These are phyloP conservation scores for Mallateleia sp. DNA, from an alignment of 2,888 invertebrate species.

Conservation along the genomic window DNA sequence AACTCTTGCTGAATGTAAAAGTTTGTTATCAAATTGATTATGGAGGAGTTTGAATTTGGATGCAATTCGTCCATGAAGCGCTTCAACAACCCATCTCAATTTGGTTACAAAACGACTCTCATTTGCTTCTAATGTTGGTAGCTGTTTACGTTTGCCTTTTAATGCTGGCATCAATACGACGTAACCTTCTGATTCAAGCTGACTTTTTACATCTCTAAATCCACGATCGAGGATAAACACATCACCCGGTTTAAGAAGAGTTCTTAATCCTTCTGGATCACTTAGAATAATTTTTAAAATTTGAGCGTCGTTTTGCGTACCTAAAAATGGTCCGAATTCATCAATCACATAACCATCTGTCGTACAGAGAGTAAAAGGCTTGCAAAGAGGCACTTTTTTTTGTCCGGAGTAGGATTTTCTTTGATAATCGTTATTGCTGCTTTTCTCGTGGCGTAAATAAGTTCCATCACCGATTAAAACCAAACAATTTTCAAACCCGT, in stretches of 20 bases:
- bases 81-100: conserved; percentile 76
- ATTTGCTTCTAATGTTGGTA: conserved; percentile 79
- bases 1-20: conserved; percentile 57
- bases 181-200: conserved; percentile 77
- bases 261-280: conserved; percentile 4
- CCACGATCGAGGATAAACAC: conserved; percentile 11
- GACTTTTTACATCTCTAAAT: conserved; percentile 7
- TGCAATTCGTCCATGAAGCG: conserved; percentile 78
- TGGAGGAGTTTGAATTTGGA: conserved; percentile 79
- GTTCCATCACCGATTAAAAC: conserved; percentile 42
- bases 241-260: conserved; percentile 10
- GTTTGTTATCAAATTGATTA: conserved; percentile 23
- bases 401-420: conserved; percentile 64
- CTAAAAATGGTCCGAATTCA: too few species aligned
- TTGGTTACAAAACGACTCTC: conserved; percentile 78
- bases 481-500: conserved; percentile 4
- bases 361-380: conserved; percentile 81
- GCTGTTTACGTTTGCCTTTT: conserved; percentile 80
- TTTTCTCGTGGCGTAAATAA: conserved; percentile 64
- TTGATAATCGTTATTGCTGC: conserved; percentile 75
- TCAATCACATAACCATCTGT: conserved; percentile 79
- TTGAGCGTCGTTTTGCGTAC: conserved; percentile 80
- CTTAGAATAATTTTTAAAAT: conserved; percentile 78
- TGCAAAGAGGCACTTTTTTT: conserved; percentile 79
- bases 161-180: conserved; percentile 70